Evolutionary conservation across 2,888 invertebrate species (phyloP), one percentile per base, ranked within the genome.

Genomic region (Drosophila peninsularis): DNA sequence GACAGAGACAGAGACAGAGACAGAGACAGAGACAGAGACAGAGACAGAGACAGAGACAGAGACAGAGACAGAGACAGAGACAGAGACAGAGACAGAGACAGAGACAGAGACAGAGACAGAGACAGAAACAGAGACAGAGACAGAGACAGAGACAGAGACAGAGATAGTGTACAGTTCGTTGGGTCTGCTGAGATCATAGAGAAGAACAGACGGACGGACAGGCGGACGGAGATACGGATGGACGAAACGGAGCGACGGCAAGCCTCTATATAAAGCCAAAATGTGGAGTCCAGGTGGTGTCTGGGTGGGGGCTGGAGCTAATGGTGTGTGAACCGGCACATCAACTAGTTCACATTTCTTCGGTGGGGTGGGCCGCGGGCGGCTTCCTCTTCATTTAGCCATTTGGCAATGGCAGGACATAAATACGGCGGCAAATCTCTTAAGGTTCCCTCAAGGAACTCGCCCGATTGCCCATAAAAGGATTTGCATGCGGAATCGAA

Each of bases 311-410:
- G n/a, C 27, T 14, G 14, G 14, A 19, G 39, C 58, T 67, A 66
- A 71, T 75, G 67, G 80, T 86, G 78, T 77, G 82, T 85, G 86
- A 88, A 89, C 64, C 66, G 68, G 54, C 49, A 54, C 71, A 86
- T 88, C 69, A 82, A 82, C 82, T 85, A 75, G 78, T 82, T 85
- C 76, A 85, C 77, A 85, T 75, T 76, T 75, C 34, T 62, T 27
- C 24, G 4, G 14, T 17, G 47, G 17, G 13, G 45, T 30, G 27
- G 10, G 30, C 10, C 7, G 27, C 1, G 11, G 30, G 54, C 72
- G 64, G 64, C 60, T 44, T 58, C 39, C 37, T 52, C 60, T 66
- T 47, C 50, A 72, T 77, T 75, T 61, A 50, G 13, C 47, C 50
- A 72, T 77, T 78, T 61, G 45, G 24, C 50, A 60, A 34, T 47